Percentiles rank a stretch among this genome's conserved stretches.
Evolutionary conservation across 2,888 invertebrate genomes (phyloP).

Genomic region (Drosophila dives): DNA sequence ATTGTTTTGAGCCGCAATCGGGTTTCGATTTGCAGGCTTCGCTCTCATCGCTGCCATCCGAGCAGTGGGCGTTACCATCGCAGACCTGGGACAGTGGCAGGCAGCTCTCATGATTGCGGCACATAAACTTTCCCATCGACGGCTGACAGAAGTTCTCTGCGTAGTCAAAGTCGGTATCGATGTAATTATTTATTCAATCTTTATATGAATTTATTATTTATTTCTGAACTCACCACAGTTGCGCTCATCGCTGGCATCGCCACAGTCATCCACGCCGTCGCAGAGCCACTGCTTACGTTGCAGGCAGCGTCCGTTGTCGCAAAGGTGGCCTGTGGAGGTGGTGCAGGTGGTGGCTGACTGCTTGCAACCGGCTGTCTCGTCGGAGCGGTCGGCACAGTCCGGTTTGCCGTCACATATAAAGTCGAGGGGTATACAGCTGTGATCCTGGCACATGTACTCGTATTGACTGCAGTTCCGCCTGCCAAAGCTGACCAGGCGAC

Average conservation of each 20-base stretch:
- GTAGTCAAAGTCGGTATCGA: not conserved
- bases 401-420: slow-evolving; percentile 89
- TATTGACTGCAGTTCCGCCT: slow-evolving; percentile 75
- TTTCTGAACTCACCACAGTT: slow-evolving; percentile 85
- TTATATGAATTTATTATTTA: not conserved
- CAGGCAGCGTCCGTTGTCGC: slow-evolving; percentile 87
- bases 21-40: slow-evolving; percentile 79
- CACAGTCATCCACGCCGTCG: slow-evolving; percentile 87
- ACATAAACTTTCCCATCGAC: slow-evolving; percentile 86
- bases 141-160: slow-evolving; percentile 85
- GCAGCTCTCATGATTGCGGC: slow-evolving; percentile 86
- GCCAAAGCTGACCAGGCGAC: slow-evolving; percentile 42
- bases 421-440: slow-evolving; percentile 88
- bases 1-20: slow-evolving; percentile 73
- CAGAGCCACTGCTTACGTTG: slow-evolving; percentile 86
- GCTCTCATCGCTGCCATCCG: slow-evolving; percentile 88
- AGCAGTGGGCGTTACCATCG: slow-evolving; percentile 86
- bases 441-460: slow-evolving; percentile 82
- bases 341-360: slow-evolving; percentile 85
- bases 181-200: not conserved
- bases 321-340: slow-evolving; percentile 87
- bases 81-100: slow-evolving; percentile 86
- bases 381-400: slow-evolving; percentile 91
- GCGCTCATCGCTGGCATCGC: slow-evolving; percentile 86
- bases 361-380: slow-evolving; percentile 86